Conservation (phyloP, 2,888 invertebrate genomes). For the Tipula helvola region DNA sequence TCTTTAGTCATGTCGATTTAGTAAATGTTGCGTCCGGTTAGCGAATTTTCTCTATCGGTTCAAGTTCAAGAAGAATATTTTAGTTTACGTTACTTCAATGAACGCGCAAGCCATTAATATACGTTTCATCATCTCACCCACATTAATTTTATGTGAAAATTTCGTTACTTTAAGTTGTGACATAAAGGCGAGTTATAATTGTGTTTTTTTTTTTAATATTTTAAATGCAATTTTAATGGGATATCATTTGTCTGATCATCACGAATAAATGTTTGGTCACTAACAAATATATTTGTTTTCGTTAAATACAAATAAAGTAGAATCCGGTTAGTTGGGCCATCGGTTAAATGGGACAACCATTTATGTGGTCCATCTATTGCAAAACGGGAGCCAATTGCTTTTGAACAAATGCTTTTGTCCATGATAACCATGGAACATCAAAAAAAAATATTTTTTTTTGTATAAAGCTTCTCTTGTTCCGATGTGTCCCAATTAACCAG, state of each 20-base stretch:
- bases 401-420: no score
- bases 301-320: no score
- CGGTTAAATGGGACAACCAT: no score
- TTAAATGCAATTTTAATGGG: background rate
- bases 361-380: no score
- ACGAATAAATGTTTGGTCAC: no score
- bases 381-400: no score
- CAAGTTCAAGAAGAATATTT: background rate
- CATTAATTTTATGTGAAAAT: background rate
- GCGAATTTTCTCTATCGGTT: background rate
- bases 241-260: background rate
- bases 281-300: no score
- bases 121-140: background rate
- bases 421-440: no score
- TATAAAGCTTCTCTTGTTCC: no score
- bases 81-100: background rate
- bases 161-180: background rate
- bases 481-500: no score
- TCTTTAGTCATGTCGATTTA: background rate
- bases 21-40: background rate
- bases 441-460: no score
- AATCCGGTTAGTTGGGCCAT: no score
- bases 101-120: background rate
- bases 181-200: background rate
- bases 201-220: background rate